Conservation (phyloP, 2,797 vertebrate genomes). For the Crypturellus tataupa region DNA sequence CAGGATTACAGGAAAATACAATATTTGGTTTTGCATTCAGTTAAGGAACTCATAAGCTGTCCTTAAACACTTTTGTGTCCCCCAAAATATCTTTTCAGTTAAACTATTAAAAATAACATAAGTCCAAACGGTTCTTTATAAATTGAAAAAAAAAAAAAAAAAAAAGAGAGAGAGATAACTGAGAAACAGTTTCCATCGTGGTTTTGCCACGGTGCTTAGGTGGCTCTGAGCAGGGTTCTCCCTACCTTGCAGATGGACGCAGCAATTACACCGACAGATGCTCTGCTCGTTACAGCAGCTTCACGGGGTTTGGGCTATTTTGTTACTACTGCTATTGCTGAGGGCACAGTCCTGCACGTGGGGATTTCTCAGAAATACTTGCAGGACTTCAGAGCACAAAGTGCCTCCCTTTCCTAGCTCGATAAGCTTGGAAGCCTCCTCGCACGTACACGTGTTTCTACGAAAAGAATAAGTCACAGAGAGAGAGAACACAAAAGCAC, state of each 20-base stretch:
- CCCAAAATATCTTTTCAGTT: not conserved
- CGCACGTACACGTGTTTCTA: not conserved
- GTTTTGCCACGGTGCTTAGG: not conserved
- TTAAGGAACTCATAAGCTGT: not conserved
- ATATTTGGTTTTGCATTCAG: not conserved
- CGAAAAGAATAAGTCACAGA: not conserved
- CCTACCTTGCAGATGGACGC: not conserved
- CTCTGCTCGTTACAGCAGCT: not conserved
- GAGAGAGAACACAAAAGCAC: not conserved
- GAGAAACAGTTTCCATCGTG: not conserved
- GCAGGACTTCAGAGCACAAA: not conserved
- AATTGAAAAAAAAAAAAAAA: not conserved
- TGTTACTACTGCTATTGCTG: not conserved
- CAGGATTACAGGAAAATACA: constrained; percentile 23
- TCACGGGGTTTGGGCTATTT: not conserved
- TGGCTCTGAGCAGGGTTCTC: accelerated
- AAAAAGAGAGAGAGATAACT: not conserved
- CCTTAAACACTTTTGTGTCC: not conserved
- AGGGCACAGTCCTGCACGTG: not conserved
- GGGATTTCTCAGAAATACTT: not conserved
- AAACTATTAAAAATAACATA: not conserved
- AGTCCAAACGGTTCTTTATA: not conserved
- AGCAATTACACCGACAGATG: not conserved
- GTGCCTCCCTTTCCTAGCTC: not conserved
- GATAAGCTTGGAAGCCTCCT: not conserved